Percentiles rank a stretch among this genome's conserved stretches.
phyloP scores from a whole-genome alignment of 92 coral and sea anemone genomes.

The Epizoanthus rinbou region DNA sequence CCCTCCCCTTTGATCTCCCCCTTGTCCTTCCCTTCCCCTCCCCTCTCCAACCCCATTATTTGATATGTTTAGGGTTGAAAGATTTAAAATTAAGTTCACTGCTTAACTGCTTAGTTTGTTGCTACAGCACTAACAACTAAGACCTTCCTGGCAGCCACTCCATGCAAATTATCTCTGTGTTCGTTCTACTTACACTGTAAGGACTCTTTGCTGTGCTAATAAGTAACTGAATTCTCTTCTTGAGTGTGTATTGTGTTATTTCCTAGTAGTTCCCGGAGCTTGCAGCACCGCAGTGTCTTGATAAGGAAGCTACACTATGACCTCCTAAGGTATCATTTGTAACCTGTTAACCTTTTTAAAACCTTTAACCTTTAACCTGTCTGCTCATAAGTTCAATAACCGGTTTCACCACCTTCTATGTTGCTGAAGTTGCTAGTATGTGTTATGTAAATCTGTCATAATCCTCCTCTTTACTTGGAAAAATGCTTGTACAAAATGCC shows the following conservation, averaged over 20 bases:
- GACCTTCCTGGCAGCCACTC: no score
- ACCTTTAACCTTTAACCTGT: not conserved
- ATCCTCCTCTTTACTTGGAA: not conserved
- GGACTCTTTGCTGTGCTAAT: not conserved
- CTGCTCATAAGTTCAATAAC: not conserved
- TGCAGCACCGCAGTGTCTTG: constrained; percentile 21
- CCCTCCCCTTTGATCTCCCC: no score
- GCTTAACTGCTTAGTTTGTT: no score
- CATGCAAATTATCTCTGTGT: no score
- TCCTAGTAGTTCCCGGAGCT: constrained; percentile 26
- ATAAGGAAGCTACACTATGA: constrained; percentile 40
- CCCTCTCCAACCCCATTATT: no score
- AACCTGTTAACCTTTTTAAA: not conserved
- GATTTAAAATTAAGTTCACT: no score
- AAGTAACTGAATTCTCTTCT: constrained; percentile 19
- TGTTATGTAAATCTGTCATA: not conserved
- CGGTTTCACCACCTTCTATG: not conserved
- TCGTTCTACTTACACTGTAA: no score
- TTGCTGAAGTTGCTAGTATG: not conserved
- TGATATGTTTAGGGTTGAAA: no score
- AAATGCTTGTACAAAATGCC: not conserved
- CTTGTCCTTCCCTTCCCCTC: no score
- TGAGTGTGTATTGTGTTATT: constrained; percentile 21
- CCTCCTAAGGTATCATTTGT: constrained; percentile 27
- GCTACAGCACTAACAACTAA: no score